Evolutionary conservation across 2,113 vertebrate genomes (phyloP).

Genomic region (Cyprinus carpio): DNA sequence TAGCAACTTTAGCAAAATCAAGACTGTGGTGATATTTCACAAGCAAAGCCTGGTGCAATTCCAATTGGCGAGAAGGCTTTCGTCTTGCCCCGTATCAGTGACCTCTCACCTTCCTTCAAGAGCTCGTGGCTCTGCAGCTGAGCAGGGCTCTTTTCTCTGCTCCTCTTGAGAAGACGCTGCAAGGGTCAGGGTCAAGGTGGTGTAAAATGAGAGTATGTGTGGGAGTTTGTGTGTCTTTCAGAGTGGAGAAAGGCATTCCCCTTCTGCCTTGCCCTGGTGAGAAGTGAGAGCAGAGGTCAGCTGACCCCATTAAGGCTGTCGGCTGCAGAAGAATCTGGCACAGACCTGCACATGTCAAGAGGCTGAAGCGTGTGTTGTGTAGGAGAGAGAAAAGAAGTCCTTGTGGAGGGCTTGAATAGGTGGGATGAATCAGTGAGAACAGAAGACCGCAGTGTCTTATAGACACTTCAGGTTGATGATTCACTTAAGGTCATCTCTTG

Average conservation of each 20-base stretch:
- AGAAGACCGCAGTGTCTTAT: not conserved
- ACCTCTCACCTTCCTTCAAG: conserved; percentile 23
- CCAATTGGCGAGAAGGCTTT: conserved; percentile 3
- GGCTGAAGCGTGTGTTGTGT: conserved; percentile 33
- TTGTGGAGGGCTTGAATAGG: not conserved
- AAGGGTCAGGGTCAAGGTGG: conserved; percentile 32
- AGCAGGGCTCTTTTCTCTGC: conserved; percentile 30
- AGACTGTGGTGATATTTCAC: not conserved
- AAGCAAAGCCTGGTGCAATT: not conserved
- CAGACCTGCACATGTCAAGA: conserved; percentile 49
- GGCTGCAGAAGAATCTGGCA: conserved; percentile 48
- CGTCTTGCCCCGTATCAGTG: not conserved
- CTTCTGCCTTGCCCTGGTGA: conserved; percentile 43
- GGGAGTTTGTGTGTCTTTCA: conserved; percentile 53
- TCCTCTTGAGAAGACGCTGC: conserved; percentile 24
- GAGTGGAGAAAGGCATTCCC: conserved; percentile 41
- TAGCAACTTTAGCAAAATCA: not conserved
- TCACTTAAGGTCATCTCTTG: conserved; percentile 1
- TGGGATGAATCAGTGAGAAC: conserved; percentile 11
- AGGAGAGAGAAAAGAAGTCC: conserved; percentile 10
- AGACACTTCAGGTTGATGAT: conserved; percentile 23
- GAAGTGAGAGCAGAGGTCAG: conserved; percentile 50
- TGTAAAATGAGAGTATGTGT: conserved; percentile 58
- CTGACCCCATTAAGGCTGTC: conserved; percentile 60
- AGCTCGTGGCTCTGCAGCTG: conserved; percentile 14